Evolutionary conservation across 2,888 invertebrate species (phyloP), one percentile per base, ranked within the genome.

Genomic region (Mythimna vitellina): DNA sequence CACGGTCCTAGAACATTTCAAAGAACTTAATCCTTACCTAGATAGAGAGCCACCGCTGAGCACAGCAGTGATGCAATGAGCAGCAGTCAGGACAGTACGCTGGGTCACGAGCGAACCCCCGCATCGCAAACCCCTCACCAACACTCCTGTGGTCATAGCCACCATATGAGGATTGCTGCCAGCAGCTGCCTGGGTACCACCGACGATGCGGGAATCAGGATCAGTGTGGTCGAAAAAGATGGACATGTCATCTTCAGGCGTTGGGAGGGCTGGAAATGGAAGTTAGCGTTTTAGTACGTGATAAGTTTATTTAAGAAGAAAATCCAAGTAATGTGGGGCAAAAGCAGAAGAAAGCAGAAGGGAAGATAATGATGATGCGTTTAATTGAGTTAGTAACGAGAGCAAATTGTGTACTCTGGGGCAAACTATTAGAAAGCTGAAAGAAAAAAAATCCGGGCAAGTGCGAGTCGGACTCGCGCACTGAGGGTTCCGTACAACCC

Each of bases 151-250:
- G 65, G 89, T 81, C 69, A 93, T 63, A 0, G 90, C 92, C 20
- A 87, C 92, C 93, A 93, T 93, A 84, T 92, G 90, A 0, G 93
- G 93, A 29, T 90, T 91, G 71, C 84, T 82, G 68, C 92, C 93
- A 0, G 42, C 75, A 0, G 86, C 69, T 0, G 94, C 94, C 4
- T 66, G 12, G 0, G 75, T 63, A 0, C 95, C 94, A 1, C 94
- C 94, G 0, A 94, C 93, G 79, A 95, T 93, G 46, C 94, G 92
- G 0, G 88, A 82, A 0, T 61, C 56, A 0, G 83, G 72, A 80
- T 91, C 88, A 3, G 84, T 86, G 72, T 92, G 90, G 71, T 90
- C 88, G 86, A 92, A 93, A 82, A 91, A 92, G 12, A 71, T 76
- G 22, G 79, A 76, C 3, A 87, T 78, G 67, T 93, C 91, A 70